A percentile compares a stretch with the other conserved stretches of the same genome.
Evolutionary conservation across 2,888 invertebrate species (phyloP).

Genomic region (Herminia tarsipennalis): DNA sequence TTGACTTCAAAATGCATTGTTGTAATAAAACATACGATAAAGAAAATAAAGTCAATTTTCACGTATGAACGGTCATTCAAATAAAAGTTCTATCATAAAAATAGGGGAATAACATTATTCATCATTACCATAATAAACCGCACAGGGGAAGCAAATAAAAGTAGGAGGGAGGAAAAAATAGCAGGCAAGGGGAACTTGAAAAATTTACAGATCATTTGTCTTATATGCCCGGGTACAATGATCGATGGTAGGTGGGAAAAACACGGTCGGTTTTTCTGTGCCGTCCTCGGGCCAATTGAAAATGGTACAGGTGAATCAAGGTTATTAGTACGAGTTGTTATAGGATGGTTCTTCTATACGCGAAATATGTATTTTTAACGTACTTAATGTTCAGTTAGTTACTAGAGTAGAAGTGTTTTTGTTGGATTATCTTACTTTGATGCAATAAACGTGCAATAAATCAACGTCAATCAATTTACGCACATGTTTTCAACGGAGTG

Average conservation of each 20-base stretch:
- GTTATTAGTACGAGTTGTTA: not conserved
- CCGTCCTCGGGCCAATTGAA: constrained; percentile 39
- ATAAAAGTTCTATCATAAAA: constrained; percentile 20
- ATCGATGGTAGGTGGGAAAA: constrained; percentile 53
- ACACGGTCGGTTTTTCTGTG: constrained; percentile 36
- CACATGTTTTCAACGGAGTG: too few relatives aligned
- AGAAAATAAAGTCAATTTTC: not conserved
- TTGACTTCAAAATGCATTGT: too few relatives aligned
- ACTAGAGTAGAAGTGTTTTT: too few relatives aligned
- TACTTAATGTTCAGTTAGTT: too few relatives aligned
- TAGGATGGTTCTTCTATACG: not conserved
- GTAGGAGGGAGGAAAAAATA: constrained; percentile 9
- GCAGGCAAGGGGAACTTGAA: constrained; percentile 29
- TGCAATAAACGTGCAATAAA: too few relatives aligned
- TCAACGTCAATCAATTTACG: too few relatives aligned
- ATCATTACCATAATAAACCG: constrained; percentile 31
- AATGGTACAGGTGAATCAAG: constrained; percentile 20
- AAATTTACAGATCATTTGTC: constrained; percentile 55
- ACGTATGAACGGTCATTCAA: constrained; percentile 12
- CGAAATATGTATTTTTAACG: too few relatives aligned
- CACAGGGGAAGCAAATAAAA: constrained; percentile 25
- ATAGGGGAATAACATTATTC: constrained; percentile 25
- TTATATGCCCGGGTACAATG: constrained; percentile 44
- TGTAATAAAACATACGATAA: not conserved
- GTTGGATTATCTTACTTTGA: too few relatives aligned